A percentile compares a stretch with the other conserved stretches of the same genome.
Conservation (phyloP, 2,113 vertebrate genomes). For the Ciconia stormi region DNA sequence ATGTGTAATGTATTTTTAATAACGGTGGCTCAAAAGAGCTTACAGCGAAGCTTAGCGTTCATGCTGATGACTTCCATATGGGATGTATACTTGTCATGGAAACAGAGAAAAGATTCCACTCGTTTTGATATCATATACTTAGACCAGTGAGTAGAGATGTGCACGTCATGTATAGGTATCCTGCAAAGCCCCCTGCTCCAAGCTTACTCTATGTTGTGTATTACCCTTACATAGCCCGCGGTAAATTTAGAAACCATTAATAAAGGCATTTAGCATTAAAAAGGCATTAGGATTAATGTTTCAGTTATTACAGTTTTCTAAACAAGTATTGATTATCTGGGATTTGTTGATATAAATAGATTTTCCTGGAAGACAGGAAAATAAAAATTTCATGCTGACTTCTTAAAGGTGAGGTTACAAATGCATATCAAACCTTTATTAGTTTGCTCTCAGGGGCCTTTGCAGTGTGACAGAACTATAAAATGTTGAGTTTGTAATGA, state of each 20-base stretch:
- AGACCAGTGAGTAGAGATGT: background rate
- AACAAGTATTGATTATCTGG: background rate
- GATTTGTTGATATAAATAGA: background rate
- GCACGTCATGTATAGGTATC: background rate
- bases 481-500: background rate
- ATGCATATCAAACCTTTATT: background rate
- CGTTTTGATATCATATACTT: background rate
- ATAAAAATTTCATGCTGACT: background rate
- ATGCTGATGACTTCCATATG: conserved; percentile 27
- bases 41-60: background rate
- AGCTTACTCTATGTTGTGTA: background rate
- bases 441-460: background rate
- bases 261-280: background rate
- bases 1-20: conserved; percentile 28
- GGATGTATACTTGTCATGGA: background rate
- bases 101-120: background rate
- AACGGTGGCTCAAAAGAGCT: conserved; percentile 3
- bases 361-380: conserved; percentile 1
- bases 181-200: background rate
- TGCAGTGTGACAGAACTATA: background rate
- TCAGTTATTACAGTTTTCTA: background rate
- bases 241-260: background rate
- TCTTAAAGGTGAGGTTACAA: background rate
- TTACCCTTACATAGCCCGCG: background rate
- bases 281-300: background rate